phyloP scores from a whole-genome alignment of 2,797 vertebrate species.

The Sorex maritimensis region DNA sequence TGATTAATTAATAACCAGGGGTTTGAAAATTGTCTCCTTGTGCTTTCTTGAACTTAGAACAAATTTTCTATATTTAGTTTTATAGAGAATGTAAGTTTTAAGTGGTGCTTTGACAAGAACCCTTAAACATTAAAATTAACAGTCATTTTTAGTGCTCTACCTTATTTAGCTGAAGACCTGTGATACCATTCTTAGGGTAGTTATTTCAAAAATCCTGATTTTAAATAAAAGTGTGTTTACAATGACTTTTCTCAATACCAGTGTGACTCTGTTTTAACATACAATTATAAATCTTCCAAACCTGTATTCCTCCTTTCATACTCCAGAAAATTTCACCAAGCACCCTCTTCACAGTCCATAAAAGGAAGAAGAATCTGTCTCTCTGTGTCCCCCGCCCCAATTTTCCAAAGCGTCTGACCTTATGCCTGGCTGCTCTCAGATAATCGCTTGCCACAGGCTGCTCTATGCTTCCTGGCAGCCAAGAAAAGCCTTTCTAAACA shows the following conservation, averaged over 20 bases:
- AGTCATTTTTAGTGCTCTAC: constrained; percentile 65
- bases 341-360: background rate
- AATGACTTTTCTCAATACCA: background rate
- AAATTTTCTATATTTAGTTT: constrained; percentile 80
- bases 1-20: no score
- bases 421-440: constrained; percentile 55
- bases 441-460: constrained; percentile 33
- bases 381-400: background rate
- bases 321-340: constrained; percentile 35
- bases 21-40: no score
- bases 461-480: constrained; percentile 61
- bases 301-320: constrained; percentile 41
- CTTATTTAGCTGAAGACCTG: constrained; percentile 67
- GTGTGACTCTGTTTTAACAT: constrained; percentile 63
- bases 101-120: constrained; percentile 84
- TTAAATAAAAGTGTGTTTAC: constrained; percentile 76
- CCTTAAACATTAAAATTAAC: constrained; percentile 64
- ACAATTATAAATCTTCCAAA: constrained; percentile 43
- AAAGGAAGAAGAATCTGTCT: constrained; percentile 67
- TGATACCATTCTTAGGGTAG: constrained; percentile 53
- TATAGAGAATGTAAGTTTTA: constrained; percentile 70
- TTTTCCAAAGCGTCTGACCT: constrained; percentile 17
- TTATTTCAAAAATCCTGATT: constrained; percentile 66
- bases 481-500: constrained; percentile 63
- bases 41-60: no score